These are phyloP conservation scores for Nothoprocta perdicaria DNA, from an alignment of 2,113 vertebrate species.

Conservation along the genomic window DNA sequence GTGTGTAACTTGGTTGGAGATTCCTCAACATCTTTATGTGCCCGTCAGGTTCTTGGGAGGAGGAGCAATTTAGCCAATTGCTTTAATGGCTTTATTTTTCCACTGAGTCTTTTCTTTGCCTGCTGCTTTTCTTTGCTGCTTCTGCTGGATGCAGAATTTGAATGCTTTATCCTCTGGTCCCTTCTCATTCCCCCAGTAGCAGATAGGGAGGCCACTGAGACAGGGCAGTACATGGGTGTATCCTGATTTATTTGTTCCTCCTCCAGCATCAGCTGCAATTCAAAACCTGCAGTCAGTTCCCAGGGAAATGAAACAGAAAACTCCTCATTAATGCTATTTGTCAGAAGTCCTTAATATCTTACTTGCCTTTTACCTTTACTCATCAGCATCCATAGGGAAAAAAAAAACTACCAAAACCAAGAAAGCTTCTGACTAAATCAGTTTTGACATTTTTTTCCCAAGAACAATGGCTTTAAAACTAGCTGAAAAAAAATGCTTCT, in stretches of 20 bases:
- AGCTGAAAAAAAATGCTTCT: background rate
- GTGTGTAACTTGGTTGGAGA: rapidly evolving
- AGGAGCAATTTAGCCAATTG: background rate
- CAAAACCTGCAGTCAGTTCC: background rate
- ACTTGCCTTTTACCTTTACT: background rate
- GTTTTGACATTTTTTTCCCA: background rate
- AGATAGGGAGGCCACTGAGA: background rate
- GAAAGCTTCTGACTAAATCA: background rate
- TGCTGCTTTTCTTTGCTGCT: background rate
- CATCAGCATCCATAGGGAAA: background rate
- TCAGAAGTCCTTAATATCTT: constrained; percentile 10
- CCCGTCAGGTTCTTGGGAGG: rapidly evolving
- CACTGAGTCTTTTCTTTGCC: rapidly evolving
- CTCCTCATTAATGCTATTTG: background rate
- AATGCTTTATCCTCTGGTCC: background rate
- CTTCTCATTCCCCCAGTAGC: rapidly evolving
- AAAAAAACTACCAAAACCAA: background rate
- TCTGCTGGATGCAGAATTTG: background rate
- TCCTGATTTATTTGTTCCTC: background rate
- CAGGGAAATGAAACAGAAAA: background rate
- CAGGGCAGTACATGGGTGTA: too few species aligned
- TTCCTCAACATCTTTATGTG: rapidly evolving
- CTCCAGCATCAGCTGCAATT: background rate
- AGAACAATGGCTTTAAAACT: background rate
- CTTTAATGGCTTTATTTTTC: background rate